A percentile compares a stretch with the other conserved stretches of the same genome.
phyloP scores from a whole-genome alignment of 2,113 vertebrate species.

The Pavo muticus region DNA sequence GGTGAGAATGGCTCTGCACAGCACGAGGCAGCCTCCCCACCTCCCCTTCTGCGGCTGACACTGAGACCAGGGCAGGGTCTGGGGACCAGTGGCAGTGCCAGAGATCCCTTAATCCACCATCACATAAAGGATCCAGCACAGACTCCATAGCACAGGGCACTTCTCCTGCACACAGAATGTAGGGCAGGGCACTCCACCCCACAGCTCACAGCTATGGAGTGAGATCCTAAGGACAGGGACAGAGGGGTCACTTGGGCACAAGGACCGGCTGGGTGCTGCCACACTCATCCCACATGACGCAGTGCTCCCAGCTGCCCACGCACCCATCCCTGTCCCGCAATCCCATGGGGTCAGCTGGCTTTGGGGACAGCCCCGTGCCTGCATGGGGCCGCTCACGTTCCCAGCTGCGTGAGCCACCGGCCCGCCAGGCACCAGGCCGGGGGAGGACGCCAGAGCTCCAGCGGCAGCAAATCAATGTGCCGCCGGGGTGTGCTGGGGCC shows the following conservation, averaged over 20 bases:
- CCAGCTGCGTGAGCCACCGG: not conserved
- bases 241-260: not conserved
- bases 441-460: constrained; percentile 28
- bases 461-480: constrained; percentile 75
- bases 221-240: not conserved
- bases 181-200: not conserved
- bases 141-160: not conserved
- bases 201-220: not conserved
- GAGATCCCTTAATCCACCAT: not conserved
- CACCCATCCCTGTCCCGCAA: not conserved
- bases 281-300: not conserved
- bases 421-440: constrained; percentile 42
- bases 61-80: not conserved
- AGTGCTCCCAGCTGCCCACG: not conserved
- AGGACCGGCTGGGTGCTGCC: not conserved
- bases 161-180: not conserved
- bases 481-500: constrained; percentile 64
- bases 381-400: constrained; percentile 2
- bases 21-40: rapidly evolving
- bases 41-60: not conserved
- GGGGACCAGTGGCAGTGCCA: rapidly evolving
- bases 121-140: rapidly evolving
- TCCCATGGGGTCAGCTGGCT: not conserved
- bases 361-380: not conserved
- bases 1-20: not conserved